Base-by-base conservation (phyloP, 2,888 invertebrate genomes). In the Andrena chrysosceles region DNA sequence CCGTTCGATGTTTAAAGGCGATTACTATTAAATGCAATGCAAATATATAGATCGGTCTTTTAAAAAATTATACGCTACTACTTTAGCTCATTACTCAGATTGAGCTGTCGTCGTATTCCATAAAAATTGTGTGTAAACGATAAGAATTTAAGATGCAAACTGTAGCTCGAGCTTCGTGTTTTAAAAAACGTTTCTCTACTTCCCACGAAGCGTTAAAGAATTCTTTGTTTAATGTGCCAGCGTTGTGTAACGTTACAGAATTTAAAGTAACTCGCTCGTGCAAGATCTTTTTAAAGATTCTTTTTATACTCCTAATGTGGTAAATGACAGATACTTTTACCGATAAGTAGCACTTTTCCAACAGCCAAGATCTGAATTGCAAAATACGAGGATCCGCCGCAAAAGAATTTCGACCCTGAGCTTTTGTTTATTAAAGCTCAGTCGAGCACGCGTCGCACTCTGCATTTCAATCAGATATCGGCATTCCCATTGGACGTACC, bases 351-450 rank as follows among this genome's bases (percentile, higher is more conserved):
- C 16, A 4, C 4, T 42, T 42, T 42, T 42, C 42, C 42, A 42
- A 16, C 42, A 42, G 42, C 42, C 42, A 42, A 42, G 42, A 23
- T 56, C 23, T 56, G 23, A 56, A 26, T 56, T 20, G 23, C 56
- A 23, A 56, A 56, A 20, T 10, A 23, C 56, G 23, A 13, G 10
- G 26, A 56, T 26, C 23, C 13, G 10, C 5, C 29, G n/a, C 5
- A 7, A 5, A 48, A n/a, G 29, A 31, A 20, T 16, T 35, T 35
- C 16, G 10, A 35, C 13, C 20, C 60, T 4, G 10, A 26, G 13
- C 33, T 48, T 48, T 76, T 76, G 62, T 63, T 76, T 78, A 78
- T 68, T 69, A 76, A 62, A 76, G 42, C 48, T 20, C 29, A 62
- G 31, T 48, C 75, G 68, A 42, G 60, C 31, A 67, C 26, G 54